phyloP scores from a whole-genome alignment of 2,888 invertebrate genomes.

The Rutpela maculata region DNA sequence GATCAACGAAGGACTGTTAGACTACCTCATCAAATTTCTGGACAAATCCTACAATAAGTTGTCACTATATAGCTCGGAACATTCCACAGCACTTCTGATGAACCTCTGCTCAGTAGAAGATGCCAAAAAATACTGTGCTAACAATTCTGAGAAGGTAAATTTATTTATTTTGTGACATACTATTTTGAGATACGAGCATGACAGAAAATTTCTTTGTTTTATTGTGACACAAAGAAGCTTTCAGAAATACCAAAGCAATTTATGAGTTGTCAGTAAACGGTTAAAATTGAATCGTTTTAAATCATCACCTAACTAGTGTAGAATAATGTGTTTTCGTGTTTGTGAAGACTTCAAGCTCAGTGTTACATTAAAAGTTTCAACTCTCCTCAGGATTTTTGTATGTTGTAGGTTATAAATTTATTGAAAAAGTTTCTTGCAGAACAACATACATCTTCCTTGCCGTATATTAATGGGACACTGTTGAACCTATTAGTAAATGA shows the following conservation, averaged over 20 bases:
- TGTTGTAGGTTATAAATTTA: slow-evolving; percentile 56
- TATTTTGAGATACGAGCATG: neutral
- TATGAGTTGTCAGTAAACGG: too few relatives aligned
- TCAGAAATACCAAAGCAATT: too few relatives aligned
- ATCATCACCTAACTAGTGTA: too few relatives aligned
- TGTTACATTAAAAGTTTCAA: too few relatives aligned
- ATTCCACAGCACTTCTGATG: slow-evolving; percentile 81
- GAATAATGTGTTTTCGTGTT: too few relatives aligned
- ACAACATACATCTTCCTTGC: slow-evolving; percentile 64
- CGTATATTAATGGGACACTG: slow-evolving; percentile 72
- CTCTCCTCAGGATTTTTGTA: slow-evolving; percentile 18
- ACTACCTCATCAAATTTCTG: slow-evolving; percentile 78
- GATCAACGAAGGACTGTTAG: slow-evolving; percentile 71
- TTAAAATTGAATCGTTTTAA: too few relatives aligned
- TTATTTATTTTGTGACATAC: neutral
- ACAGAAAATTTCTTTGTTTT: neutral
- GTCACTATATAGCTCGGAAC: slow-evolving; percentile 79
- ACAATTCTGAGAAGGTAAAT: slow-evolving; percentile 57
- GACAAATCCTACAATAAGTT: slow-evolving; percentile 71
- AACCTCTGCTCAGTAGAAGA: slow-evolving; percentile 80
- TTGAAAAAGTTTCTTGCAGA: slow-evolving; percentile 63
- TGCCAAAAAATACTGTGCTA: slow-evolving; percentile 67
- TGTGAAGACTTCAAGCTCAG: too few relatives aligned
- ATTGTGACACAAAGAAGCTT: too few relatives aligned
- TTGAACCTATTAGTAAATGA: slow-evolving; percentile 73